These are phyloP conservation scores for Aphaenogaster floridana DNA, from an alignment of 1,140 invertebrate species.

Conservation along the genomic window DNA sequence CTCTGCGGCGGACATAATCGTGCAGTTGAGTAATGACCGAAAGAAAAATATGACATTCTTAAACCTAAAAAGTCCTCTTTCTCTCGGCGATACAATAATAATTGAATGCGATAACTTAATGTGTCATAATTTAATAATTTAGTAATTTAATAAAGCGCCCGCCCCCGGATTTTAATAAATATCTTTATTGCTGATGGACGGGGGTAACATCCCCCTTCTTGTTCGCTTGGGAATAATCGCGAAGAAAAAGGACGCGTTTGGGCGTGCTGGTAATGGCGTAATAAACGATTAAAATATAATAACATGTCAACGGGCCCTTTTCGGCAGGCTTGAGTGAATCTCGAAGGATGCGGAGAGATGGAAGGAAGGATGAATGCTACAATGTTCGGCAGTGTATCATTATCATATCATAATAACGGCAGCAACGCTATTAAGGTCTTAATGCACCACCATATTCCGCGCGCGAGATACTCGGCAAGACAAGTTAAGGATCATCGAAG, in stretches of 20 bases:
- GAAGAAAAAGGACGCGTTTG: conserved; percentile 16
- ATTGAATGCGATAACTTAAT: conserved; percentile 25
- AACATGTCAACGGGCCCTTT: conserved; percentile 46
- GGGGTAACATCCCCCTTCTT: conserved; percentile 39
- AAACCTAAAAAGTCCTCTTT: not conserved
- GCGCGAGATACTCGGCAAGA: conserved; percentile 57
- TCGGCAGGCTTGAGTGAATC: conserved; percentile 36
- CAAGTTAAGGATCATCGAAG: conserved; percentile 52
- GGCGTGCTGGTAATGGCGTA: conserved; percentile 47
- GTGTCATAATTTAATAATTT: conserved; percentile 16
- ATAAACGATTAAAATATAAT: conserved; percentile 64
- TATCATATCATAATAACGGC: conserved; percentile 81
- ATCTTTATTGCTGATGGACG: conserved; percentile 41
- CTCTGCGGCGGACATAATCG: not conserved
- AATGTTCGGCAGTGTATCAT: conserved; percentile 74
- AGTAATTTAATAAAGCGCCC: conserved; percentile 33
- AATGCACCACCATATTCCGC: conserved; percentile 69
- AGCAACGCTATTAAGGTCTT: conserved; percentile 78
- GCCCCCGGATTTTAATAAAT: conserved; percentile 36
- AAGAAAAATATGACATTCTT: not conserved
- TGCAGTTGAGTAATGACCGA: not conserved
- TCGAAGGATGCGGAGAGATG: conserved; percentile 22
- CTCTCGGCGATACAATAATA: not conserved
- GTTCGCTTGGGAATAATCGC: conserved; percentile 18
- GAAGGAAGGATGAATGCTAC: conserved; percentile 51